Conservation (phyloP, 2,113 vertebrate genomes). For the Cygnus atratus region DNA sequence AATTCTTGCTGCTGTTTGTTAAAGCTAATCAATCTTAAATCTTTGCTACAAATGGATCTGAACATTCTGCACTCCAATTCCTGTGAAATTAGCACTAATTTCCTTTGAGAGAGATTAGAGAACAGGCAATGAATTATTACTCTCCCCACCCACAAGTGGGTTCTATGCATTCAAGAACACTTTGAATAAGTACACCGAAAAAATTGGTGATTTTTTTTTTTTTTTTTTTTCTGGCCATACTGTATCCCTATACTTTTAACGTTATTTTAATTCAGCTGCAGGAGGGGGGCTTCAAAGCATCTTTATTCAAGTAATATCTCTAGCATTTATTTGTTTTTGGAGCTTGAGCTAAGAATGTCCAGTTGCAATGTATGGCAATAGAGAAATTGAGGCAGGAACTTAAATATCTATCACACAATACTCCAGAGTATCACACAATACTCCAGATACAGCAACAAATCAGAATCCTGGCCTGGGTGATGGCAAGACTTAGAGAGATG, state of each 20-base stretch:
- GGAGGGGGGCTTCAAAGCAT: not conserved
- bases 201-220: accelerated
- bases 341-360: not conserved
- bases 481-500: not conserved
- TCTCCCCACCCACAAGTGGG: not conserved
- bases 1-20: not conserved
- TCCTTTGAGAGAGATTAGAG: not conserved
- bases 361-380: not conserved
- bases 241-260: not conserved
- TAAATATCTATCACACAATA: not conserved
- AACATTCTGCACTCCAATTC: not conserved
- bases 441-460: not conserved
- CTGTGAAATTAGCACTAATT: not conserved
- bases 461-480: not conserved
- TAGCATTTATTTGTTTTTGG: not conserved
- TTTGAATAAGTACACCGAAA: not conserved
- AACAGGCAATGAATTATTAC: not conserved
- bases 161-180: not conserved
- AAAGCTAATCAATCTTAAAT: not conserved
- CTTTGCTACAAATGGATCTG: not conserved
- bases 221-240: not conserved
- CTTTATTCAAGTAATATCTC: not conserved
- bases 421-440: not conserved
- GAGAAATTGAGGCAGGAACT: not conserved
- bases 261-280: accelerated